Evolutionary conservation across 1,140 invertebrate species (phyloP), one percentile per base, ranked within the genome.

Genomic region (Lepidurus arcticus): DNA sequence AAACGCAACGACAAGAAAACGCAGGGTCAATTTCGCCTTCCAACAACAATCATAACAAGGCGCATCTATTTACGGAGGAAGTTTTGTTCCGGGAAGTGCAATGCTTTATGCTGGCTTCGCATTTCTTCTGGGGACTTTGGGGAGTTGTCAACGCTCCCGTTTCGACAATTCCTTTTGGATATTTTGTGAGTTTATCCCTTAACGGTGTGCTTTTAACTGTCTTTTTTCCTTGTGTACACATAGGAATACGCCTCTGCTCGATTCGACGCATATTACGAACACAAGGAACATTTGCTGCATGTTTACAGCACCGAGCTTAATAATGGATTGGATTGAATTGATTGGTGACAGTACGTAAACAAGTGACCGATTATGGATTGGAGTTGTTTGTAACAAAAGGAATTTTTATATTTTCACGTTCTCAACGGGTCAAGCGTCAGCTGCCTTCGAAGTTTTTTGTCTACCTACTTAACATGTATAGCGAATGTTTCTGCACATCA

Each of bases 41-140:
- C 2, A 81, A 80, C 75, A 73, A 80, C 10, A 78, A 42, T 42
- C 80, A 81, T 10, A 43, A 45, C 44, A 44, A 47, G 44, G 43
- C 53, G 5, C 21, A 65, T 65, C 21, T 65, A 3, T 65, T n/a
- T 42, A 75, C 80, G 44, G 84, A 88, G 78, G 83, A 85, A 3
- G 82, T 83, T n/a, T 82, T 96, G 11, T 85, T 94, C 80, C 83
- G 85, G 44, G 96, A 98, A 87, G 90, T 95, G 13, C 89, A 91
- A 76, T 85, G 92, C 7, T 97, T 95, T 82, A 91, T 91, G 0
- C 85, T 98, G 53, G 93, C 92, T 21, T 93, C 93, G n/a, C 94
- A 98, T 84, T 90, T 98, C 26, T 92, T 98, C 81, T 98, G 96
- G 97, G 89, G 89, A 4, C 86, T 97, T 0, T 98, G 97, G 97